Evolutionary conservation across 2,888 invertebrate species (phyloP), one percentile per base, ranked within the genome.

Genomic region (Xanthia icteritia): DNA sequence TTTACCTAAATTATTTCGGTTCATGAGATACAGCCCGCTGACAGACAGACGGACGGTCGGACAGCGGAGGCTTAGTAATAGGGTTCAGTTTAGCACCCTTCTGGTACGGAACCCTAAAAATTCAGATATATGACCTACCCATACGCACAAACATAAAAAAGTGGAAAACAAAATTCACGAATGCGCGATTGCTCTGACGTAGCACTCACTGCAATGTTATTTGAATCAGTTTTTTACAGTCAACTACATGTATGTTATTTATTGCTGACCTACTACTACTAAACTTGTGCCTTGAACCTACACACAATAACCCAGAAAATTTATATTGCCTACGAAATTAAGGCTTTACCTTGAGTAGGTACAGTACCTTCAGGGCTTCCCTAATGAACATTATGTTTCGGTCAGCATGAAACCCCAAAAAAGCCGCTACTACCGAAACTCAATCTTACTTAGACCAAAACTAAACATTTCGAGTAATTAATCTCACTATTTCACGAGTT

Each of bases 401-500:
- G 31, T 42, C 64, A 31, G 9, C 48, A 51, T 36, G 80, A 79
- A 81, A 63, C 69, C 72, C 63, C 66, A 42, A 64, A 76, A 85
- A 45, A 48, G 11, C 31, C 39, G n/a, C 39, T 45, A 54, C 20
- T n/a, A 54, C 45, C 36, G 60, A 63, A 80, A 68, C 73, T 73
- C 56, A 45, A 63, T 67, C 73, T 51, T 20, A 61, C 42, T 39
- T 60, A 54, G 17, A 39, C n/a, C 39, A 73, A 77, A 76, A 76
- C 56, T 61, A 66, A 48, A 74, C 27, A 54, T 75, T 71, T 60
- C 15, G 31, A 67, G 72, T 79, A 76, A 84, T 88, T 82, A 88
- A 88, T 87, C 82, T 84, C 76, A 84, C 76, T 74, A 69, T 67
- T 86, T 77, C 66, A 76, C 23, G 75, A 72, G 48, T 65, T 60